A percentile compares a stretch with the other conserved stretches of the same genome.
These are phyloP conservation scores for Proterorhinus semilunaris DNA, from an alignment of 2,113 vertebrate genomes.

Conservation along the genomic window DNA sequence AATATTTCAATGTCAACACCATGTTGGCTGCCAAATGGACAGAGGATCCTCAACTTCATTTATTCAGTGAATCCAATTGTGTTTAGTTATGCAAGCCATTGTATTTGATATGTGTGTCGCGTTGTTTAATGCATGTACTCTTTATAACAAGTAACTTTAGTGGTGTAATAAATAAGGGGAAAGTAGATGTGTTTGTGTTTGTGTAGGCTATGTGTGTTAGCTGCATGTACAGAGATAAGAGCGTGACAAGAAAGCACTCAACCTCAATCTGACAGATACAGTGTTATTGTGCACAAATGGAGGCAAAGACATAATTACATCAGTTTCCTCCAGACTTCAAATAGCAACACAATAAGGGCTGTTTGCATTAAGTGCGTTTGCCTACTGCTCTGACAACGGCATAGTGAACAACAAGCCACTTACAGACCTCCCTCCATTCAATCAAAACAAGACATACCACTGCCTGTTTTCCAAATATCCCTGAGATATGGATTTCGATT, in stretches of 20 bases:
- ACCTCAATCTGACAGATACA: slow-evolving; percentile 58
- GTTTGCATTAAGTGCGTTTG: slow-evolving; percentile 44
- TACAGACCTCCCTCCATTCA: slow-evolving; percentile 33
- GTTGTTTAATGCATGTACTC: no score
- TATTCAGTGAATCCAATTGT: no score
- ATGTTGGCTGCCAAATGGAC: no score
- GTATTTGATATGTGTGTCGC: no score
- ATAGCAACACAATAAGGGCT: slow-evolving; percentile 35
- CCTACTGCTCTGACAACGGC: slow-evolving; percentile 31
- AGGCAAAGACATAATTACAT: slow-evolving; percentile 33
- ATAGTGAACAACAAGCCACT: slow-evolving; percentile 46
- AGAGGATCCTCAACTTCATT: no score
- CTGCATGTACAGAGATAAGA: slow-evolving; percentile 57
- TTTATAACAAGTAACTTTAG: no score
- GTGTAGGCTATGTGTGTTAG: slow-evolving; percentile 21
- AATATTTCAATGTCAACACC: no score
- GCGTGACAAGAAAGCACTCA: slow-evolving; percentile 57
- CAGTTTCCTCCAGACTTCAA: slow-evolving; percentile 42
- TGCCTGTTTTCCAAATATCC: slow-evolving; percentile 5
- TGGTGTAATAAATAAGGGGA: neutral
- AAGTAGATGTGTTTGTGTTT: neutral
- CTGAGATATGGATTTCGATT: slow-evolving; percentile 27
- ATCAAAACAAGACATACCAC: slow-evolving; percentile 14
- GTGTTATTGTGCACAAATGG: slow-evolving; percentile 46
- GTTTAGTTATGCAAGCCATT: no score